phyloP scores from a whole-genome alignment of 2,797 vertebrate species.

The Moxostoma hubbsi region DNA sequence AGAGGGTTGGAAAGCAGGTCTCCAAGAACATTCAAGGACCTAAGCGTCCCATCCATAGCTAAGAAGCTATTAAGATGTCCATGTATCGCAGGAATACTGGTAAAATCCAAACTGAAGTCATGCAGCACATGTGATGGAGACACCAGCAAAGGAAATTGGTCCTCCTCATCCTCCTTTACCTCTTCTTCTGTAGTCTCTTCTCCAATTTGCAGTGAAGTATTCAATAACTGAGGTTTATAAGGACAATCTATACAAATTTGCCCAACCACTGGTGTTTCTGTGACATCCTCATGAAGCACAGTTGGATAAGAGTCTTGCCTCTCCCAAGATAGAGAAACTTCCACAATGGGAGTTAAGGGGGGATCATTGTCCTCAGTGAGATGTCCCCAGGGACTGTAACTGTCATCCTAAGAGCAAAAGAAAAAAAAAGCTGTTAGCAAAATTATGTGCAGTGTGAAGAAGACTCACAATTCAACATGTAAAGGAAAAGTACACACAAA shows the following conservation, averaged over 20 bases:
- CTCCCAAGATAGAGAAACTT: constrained; percentile 65
- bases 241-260: constrained; percentile 44
- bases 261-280: background rate
- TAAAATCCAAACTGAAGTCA: constrained; percentile 42
- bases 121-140: constrained; percentile 8
- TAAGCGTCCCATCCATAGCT: constrained; percentile 49
- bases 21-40: constrained; percentile 47
- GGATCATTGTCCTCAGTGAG: constrained; percentile 73
- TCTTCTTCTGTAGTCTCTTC: constrained; percentile 39
- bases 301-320: constrained; percentile 61
- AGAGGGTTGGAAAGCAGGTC: constrained; percentile 39
- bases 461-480: background rate
- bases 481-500: no score
- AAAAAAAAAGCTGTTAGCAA: background rate
- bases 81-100: constrained; percentile 20
- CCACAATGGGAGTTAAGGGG: constrained; percentile 74
- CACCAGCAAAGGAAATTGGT: constrained; percentile 56
- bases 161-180: constrained; percentile 34
- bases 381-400: constrained; percentile 54
- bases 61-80: constrained; percentile 60
- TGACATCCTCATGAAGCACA: constrained; percentile 38
- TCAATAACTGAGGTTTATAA: constrained; percentile 58
- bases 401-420: constrained; percentile 57
- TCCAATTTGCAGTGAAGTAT: constrained; percentile 16
- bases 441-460: background rate